phyloP scores from a whole-genome alignment of 2,113 vertebrate genomes.

The Galemys pyrenaicus region DNA sequence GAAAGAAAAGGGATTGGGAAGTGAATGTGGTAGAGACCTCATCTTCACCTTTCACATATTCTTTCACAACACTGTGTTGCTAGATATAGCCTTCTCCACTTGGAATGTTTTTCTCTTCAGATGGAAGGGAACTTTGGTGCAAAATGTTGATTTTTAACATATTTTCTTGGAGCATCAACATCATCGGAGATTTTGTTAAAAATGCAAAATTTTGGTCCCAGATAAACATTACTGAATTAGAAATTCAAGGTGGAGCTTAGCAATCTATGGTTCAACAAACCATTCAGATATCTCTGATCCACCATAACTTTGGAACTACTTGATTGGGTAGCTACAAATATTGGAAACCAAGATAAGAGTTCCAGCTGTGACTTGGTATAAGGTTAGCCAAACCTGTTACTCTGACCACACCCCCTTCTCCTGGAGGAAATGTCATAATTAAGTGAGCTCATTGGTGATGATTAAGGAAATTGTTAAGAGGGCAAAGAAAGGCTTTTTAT shows the following conservation, averaged over 20 bases:
- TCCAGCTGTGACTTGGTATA: background rate
- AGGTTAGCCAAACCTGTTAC: background rate
- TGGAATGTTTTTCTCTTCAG: background rate
- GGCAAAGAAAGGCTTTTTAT: background rate
- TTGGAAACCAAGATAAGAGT: background rate
- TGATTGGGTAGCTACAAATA: background rate
- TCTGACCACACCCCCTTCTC: background rate
- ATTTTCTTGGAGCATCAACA: background rate
- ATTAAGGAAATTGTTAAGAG: background rate
- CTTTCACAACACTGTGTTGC: accelerated
- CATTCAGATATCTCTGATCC: background rate
- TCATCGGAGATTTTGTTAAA: background rate
- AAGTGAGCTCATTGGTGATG: background rate
- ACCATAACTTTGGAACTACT: background rate
- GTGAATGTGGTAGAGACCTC: background rate
- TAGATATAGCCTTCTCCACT: background rate
- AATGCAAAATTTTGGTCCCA: background rate
- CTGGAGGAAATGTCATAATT: background rate
- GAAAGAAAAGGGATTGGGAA: background rate
- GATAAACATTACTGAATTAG: background rate
- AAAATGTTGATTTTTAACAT: background rate
- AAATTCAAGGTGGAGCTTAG: background rate
- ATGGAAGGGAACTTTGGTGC: background rate
- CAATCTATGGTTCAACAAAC: background rate
- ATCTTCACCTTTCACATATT: background rate